Evolutionary conservation across 1,140 invertebrate genomes (phyloP).

Genomic region (Lasioglossum baleicum): DNA sequence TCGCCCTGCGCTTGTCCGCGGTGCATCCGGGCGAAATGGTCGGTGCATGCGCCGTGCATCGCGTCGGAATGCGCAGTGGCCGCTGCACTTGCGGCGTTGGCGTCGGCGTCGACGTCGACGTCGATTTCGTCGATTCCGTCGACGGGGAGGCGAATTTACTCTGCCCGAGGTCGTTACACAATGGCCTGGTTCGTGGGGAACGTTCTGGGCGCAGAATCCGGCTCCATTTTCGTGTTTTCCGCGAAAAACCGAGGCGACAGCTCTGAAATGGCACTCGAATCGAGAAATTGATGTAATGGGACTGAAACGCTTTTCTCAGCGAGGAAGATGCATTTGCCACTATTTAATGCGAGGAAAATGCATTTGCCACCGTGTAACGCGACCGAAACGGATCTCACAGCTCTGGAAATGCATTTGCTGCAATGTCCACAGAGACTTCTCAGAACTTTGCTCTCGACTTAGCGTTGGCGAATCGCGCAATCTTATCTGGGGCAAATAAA

Average conservation of each 20-base stretch:
- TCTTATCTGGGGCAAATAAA: too few species aligned
- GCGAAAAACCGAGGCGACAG: slow-evolving; percentile 46
- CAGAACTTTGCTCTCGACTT: too few species aligned
- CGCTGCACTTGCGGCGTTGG: slow-evolving; percentile 21
- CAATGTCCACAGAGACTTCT: too few species aligned
- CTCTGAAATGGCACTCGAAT: slow-evolving; percentile 6
- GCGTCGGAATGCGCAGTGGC: slow-evolving; percentile 45
- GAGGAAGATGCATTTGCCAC: too few species aligned
- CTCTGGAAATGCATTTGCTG: too few species aligned
- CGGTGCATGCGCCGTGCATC: slow-evolving; percentile 43
- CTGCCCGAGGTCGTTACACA: slow-evolving; percentile 3
- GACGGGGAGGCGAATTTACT: slow-evolving; percentile 30
- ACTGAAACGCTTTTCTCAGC: too few species aligned
- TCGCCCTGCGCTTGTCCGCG: slow-evolving; percentile 1
- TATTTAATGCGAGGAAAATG: too few species aligned
- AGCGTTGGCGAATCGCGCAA: too few species aligned
- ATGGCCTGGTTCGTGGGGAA: neutral
- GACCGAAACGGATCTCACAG: too few species aligned
- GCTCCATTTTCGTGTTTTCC: slow-evolving; percentile 28
- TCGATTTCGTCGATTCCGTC: neutral
- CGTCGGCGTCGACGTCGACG: neutral
- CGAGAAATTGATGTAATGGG: neutral
- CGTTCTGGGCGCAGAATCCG: slow-evolving; percentile 44
- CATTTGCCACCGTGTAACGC: too few species aligned
- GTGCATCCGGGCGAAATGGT: slow-evolving; percentile 13